A percentile compares a stretch with the other conserved stretches of the same genome.
Conservation (phyloP, 2,888 invertebrate species). For the Oasisia sp. region DNA sequence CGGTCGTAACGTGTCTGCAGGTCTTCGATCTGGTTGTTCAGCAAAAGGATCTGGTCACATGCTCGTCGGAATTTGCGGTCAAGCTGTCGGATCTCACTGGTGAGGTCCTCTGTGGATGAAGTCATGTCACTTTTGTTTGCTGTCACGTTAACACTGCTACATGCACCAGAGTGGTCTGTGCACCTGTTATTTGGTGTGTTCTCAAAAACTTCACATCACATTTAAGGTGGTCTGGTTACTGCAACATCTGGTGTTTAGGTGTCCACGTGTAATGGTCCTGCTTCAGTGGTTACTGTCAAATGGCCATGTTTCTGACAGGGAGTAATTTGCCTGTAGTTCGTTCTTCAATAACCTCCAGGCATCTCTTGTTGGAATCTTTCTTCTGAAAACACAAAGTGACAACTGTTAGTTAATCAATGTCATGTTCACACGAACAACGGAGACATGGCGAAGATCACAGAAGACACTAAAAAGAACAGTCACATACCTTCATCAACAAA, state of each 20-base stretch:
- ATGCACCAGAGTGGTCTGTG: background rate
- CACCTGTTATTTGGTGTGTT: too few relatives aligned
- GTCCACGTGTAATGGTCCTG: background rate
- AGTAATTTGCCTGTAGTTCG: background rate
- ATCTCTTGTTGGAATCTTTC: background rate
- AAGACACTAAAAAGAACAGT: too few relatives aligned
- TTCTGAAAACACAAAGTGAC: background rate
- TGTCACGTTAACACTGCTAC: too few relatives aligned
- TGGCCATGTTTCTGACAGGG: background rate
- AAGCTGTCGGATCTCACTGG: constrained; percentile 26
- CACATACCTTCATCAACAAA: too few relatives aligned
- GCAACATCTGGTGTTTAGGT: background rate
- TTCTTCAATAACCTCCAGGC: too few relatives aligned
- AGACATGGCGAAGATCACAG: too few relatives aligned
- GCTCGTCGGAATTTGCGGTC: constrained; percentile 44
- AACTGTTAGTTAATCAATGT: background rate
- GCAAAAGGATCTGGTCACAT: constrained; percentile 48
- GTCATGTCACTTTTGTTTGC: background rate
- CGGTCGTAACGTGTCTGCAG: constrained; percentile 48
- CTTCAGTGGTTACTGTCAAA: background rate
- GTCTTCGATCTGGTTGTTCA: constrained; percentile 46
- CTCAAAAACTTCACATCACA: background rate
- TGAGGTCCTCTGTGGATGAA: constrained; percentile 22
- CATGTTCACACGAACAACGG: too few relatives aligned
- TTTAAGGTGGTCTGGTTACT: background rate